Evolutionary conservation across 2,113 vertebrate species (phyloP), one percentile per base, ranked within the genome.

Genomic region (Saimiri boliviensis): DNA sequence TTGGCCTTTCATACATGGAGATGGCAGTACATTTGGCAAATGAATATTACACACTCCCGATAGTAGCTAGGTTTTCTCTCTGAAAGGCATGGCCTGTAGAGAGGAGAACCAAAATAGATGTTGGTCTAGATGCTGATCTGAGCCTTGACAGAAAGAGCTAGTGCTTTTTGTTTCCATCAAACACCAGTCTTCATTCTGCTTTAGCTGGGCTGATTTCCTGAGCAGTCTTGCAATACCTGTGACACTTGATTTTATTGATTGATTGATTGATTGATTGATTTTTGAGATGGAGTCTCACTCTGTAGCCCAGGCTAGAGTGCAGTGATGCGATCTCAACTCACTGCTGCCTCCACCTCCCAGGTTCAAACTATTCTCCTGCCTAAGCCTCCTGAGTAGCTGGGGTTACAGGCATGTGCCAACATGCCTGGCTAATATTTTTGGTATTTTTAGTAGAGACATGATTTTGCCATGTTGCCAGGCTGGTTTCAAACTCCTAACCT

Each of bases 111-210:
- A 68, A 88, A 96, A 93, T 68, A 32, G 60, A 63, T 14, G 27
- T 32, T 63, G 12, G 6, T 89, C 66, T 84, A 93, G 84, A 71
- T 96, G 92, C 95, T 77, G 91, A 97, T 97, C 92, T 95, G 9
- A 70, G 42, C 92, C 94, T 86, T 90, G 96, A 96, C 91, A 97
- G 96, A 97, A 95, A 98, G 58, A 95, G 92, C 96, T 92, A 74
- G 4, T 7, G 45, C 45, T 56, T 93, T 91, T 97, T 98, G 87
- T 96, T 77, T 97, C 95, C 23, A 47, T 19, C 13, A 95, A 90
- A 54, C 8, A 0, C 9, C 25, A 42, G 45, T 37, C 5, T n/a
- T 96, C 32, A 58, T 25, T 73, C 79, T 91, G 89, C 86, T 89
- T 86, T 54, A 80, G 23, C n/a, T 32, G 40, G 82, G 45, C 79